These are phyloP conservation scores for Pseudopodoces humilis DNA, from an alignment of 2,113 vertebrate genomes.

Conservation along the genomic window DNA sequence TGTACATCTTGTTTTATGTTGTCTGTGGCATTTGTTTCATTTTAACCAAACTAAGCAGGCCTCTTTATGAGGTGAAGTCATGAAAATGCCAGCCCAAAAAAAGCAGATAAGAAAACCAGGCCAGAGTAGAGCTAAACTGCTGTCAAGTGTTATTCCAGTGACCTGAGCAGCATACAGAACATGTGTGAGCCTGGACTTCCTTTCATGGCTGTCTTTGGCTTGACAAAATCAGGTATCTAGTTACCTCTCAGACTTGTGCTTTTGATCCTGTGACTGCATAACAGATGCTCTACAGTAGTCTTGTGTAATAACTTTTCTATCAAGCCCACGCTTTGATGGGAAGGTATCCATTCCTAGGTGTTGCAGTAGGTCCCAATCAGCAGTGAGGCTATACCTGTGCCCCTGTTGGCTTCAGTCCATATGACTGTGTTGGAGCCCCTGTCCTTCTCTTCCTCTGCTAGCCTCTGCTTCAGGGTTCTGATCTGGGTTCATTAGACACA, in stretches of 20 bases:
- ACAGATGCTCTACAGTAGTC: background rate
- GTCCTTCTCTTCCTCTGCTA: background rate
- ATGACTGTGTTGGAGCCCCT: background rate
- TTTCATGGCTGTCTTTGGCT: background rate
- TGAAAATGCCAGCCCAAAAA: background rate
- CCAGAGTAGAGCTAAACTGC: background rate
- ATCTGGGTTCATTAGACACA: background rate
- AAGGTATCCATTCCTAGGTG: background rate
- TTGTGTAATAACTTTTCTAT: background rate
- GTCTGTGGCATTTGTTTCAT: background rate
- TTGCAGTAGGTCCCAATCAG: background rate
- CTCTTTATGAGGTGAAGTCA: background rate
- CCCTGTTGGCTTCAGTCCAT: background rate
- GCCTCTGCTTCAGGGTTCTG: background rate
- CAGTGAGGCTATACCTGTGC: background rate
- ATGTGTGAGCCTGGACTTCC: background rate
- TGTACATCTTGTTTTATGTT: background rate
- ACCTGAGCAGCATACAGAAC: background rate
- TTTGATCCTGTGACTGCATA: background rate
- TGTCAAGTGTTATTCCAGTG: background rate
- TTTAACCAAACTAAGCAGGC: background rate
- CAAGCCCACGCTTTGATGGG: background rate
- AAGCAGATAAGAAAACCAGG: background rate
- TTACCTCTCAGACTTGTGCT: background rate
- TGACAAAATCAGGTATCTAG: background rate